Conservation (phyloP, 2,888 invertebrate genomes). For the Netelia inedita region DNA sequence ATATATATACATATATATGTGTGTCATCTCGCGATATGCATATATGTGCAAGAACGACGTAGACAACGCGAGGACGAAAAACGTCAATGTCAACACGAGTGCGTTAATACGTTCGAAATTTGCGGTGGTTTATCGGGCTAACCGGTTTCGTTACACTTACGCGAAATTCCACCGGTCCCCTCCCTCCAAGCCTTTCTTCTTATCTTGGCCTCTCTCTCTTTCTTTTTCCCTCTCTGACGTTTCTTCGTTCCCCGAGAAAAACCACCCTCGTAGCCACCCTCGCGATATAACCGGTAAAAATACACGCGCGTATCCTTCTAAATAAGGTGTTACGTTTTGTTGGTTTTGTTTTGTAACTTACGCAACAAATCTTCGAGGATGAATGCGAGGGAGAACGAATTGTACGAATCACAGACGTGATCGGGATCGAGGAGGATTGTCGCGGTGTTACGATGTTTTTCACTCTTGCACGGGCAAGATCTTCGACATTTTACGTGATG, state of each 20-base stretch:
- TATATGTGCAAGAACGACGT: not conserved
- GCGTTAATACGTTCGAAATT: slow-evolving; percentile 21
- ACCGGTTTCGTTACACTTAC: not conserved
- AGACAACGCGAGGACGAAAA: not conserved
- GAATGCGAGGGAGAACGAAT: slow-evolving; percentile 1
- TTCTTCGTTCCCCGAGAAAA: slow-evolving; percentile 16
- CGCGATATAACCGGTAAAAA: slow-evolving; percentile 8
- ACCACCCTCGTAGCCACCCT: slow-evolving; percentile 33
- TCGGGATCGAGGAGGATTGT: not conserved
- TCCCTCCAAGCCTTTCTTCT: not conserved
- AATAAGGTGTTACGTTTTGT: not conserved
- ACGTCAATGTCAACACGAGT: slow-evolving; percentile 2
- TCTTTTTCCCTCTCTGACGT: not conserved
- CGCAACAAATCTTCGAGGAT: not conserved
- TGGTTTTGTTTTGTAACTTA: slow-evolving; percentile 6
- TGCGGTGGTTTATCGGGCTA: not conserved
- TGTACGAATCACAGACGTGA: too few species aligned
- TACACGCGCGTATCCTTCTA: not conserved
- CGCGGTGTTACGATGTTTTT: not conserved
- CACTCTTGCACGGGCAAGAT: not conserved
- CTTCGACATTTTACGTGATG: slow-evolving; percentile 43
- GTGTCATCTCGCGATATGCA: not conserved
- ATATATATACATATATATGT: not conserved
- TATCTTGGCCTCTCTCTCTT: slow-evolving; percentile 1
- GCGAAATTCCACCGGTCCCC: not conserved